phyloP scores from a whole-genome alignment of 2,888 invertebrate species.

The Seira ritae region DNA sequence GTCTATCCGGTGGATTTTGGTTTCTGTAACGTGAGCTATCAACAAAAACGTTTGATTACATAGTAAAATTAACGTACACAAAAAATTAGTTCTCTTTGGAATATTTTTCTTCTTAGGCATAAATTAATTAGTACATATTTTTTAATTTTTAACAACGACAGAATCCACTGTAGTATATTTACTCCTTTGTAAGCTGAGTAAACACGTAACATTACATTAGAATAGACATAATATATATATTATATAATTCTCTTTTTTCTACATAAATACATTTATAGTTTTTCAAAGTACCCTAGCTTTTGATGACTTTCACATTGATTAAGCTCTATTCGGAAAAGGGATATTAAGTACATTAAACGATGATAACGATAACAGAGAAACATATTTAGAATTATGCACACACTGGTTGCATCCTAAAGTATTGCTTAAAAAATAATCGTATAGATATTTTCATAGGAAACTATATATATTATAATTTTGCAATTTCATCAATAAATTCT shows the following conservation, averaged over 20 bases:
- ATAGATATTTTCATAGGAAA: background rate
- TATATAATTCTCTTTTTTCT: constrained; percentile 30
- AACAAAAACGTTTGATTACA: background rate
- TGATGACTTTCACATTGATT: constrained; percentile 46
- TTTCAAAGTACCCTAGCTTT: constrained; percentile 38
- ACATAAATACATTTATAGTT: constrained; percentile 41
- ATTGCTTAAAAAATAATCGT: constrained; percentile 16
- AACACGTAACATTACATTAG: too few species aligned
- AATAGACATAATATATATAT: background rate
- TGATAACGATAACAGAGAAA: too few species aligned
- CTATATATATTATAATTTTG: too few species aligned
- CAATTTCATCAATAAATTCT: too few species aligned
- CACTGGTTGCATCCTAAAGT: too few species aligned
- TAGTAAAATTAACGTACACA: too few species aligned
- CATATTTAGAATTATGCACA: too few species aligned
- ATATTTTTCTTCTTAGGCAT: background rate
- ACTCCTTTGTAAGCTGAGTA: background rate
- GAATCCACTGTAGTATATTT: background rate
- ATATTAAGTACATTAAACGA: constrained; percentile 2
- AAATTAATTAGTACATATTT: background rate
- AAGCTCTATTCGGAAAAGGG: constrained; percentile 64
- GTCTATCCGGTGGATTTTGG: background rate
- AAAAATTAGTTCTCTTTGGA: background rate
- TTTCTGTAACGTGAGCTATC: background rate
- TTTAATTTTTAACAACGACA: background rate